phyloP scores from a whole-genome alignment of 2,113 vertebrate species.

The Tyrannus savana region DNA sequence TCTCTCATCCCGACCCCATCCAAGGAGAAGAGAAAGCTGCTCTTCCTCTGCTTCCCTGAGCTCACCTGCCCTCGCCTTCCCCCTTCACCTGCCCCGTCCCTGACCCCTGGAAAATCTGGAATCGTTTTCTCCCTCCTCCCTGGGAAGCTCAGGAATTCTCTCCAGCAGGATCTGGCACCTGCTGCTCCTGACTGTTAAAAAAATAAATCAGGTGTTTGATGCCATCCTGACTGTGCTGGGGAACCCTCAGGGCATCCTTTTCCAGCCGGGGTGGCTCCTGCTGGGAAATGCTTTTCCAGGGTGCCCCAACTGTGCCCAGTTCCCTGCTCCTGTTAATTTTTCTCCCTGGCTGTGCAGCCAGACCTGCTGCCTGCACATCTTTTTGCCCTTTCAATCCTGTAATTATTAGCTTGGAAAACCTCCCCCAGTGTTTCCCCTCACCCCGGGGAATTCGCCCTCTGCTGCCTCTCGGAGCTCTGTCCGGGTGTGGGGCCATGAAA shows the following conservation, averaged over 20 bases:
- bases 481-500: no score
- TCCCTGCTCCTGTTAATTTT: not conserved
- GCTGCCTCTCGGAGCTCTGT: not conserved
- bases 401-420: not conserved
- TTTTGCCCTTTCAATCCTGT: fast-evolving
- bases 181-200: not conserved
- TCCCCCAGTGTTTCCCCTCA: not conserved
- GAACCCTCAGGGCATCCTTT: not conserved
- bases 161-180: not conserved
- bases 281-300: not conserved
- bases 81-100: not conserved
- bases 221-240: not conserved
- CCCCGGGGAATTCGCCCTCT: fast-evolving
- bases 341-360: not conserved
- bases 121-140: not conserved
- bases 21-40: not conserved
- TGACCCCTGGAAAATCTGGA: not conserved
- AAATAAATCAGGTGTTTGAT: not conserved
- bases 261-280: not conserved
- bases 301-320: fast-evolving
- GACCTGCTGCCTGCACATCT: not conserved
- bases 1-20: not conserved
- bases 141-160: not conserved
- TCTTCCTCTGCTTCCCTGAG: not conserved
- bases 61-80: not conserved